A percentile compares a stretch with the other conserved stretches of the same genome.
phyloP scores from a whole-genome alignment of 2,888 invertebrate genomes.

The Eilema sororculum region DNA sequence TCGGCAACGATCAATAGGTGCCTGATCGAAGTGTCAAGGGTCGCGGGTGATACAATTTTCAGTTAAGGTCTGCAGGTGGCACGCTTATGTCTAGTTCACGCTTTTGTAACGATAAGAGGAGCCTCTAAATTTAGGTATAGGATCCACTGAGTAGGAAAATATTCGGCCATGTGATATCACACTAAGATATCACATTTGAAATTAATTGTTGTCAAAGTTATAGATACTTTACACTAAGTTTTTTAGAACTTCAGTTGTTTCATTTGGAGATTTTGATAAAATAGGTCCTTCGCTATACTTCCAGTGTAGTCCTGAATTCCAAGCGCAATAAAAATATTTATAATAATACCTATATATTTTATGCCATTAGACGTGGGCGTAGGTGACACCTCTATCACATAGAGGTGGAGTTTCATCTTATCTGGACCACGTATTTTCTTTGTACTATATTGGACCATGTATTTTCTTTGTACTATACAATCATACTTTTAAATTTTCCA shows the following conservation, averaged over 20 bases:
- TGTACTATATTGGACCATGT: neutral
- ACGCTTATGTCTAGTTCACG: no score
- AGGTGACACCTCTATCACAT: no score
- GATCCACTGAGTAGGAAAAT: no score
- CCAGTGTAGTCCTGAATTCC: neutral
- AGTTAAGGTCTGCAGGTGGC: no score
- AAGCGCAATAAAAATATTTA: neutral
- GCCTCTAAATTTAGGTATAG: no score
- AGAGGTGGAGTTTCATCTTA: constrained; percentile 40
- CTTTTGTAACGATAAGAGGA: no score
- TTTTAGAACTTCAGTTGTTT: neutral
- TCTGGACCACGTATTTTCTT: neutral
- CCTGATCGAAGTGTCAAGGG: neutral
- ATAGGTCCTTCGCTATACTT: neutral
- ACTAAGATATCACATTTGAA: neutral
- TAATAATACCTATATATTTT: neutral
- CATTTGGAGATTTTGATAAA: neutral
- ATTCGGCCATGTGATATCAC: no score
- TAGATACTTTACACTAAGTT: no score
- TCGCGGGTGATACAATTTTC: no score
- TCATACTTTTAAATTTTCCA: neutral
- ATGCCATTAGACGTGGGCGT: constrained; percentile 46
- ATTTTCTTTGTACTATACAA: neutral
- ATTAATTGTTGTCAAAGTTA: no score
- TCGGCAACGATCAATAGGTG: neutral